Base-by-base conservation (phyloP, 2,113 vertebrate genomes). In the Anguilla rostrata region DNA sequence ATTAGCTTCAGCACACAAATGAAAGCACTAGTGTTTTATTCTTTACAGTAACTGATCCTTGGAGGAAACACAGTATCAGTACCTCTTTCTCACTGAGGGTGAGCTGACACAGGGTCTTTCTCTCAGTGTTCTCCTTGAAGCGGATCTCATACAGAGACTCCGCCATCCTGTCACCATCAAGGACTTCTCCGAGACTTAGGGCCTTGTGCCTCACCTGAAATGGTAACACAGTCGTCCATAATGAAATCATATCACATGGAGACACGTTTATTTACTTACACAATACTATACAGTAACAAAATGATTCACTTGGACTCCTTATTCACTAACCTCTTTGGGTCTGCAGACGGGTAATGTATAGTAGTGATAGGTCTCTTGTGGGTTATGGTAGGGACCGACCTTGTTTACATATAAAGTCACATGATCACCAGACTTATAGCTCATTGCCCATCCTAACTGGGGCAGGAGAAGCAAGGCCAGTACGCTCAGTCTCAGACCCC, bases 361-460 rank as follows among this genome's bases (percentile, higher is more conserved):
- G 93, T 95, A 98, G 92, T 98, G 97, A 92, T 98, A 98, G 15
- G 97, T 98, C 94, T 98, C 97, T 89, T 98, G 97, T 39, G 97
- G 97, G 89, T 98, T 98, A 90, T 98, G 97, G 91, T 98, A 98
- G 78, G 97, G 97, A 3, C 97, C 97, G 85, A 98, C 97, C 95
- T 98, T 98, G 94, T 98, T 98, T 89, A 98, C 97, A 86, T 97
- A 98, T 0, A 98, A 92, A 88, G 96, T 94, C 71, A 98, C 96
- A 0, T 95, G 94, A 83, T 97, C 96, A 12, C 96, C 96, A 26
- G 88, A 86, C 87, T 96, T 95, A 90, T 96, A 98, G 90, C 92
- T 94, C 43, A 90, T 89, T 46, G 94, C 91, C 83, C 92, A 93
- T 88, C 93, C 90, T 9, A 89, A 79, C 39, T 89, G 88, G 7